These are phyloP conservation scores for Cheilosia urbana DNA, from an alignment of 2,888 invertebrate species.

Conservation along the genomic window DNA sequence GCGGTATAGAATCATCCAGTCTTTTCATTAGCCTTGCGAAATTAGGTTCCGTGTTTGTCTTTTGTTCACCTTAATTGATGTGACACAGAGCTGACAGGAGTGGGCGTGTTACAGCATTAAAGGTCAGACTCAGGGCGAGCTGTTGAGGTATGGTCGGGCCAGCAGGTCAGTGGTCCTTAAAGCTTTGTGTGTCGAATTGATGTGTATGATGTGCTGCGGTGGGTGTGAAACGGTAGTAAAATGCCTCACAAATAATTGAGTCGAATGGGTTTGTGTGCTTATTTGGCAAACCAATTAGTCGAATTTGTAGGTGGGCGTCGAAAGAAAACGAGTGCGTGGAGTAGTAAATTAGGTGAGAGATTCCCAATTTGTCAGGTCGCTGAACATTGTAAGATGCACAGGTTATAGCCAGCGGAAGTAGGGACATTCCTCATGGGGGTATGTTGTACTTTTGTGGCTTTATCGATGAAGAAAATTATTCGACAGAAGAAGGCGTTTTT, in stretches of 20 bases:
- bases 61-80: slow-evolving; percentile 66
- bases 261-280: background rate
- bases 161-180: slow-evolving; percentile 36
- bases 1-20: slow-evolving; percentile 26
- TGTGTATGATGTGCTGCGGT: slow-evolving; percentile 18
- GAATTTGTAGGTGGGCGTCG: background rate
- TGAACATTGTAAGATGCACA: too few species aligned
- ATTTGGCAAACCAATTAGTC: slow-evolving; percentile 7
- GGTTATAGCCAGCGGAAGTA: too few species aligned
- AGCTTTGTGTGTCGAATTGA: slow-evolving; percentile 3
- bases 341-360: too few species aligned
- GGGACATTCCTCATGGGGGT: too few species aligned
- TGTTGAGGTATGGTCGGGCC: background rate
- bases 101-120: slow-evolving; percentile 39
- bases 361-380: background rate
- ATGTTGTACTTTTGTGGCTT: too few species aligned
- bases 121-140: slow-evolving; percentile 34
- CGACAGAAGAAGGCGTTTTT: too few species aligned
- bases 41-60: slow-evolving; percentile 59
- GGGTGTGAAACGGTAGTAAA: slow-evolving; percentile 1
- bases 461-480: too few species aligned
- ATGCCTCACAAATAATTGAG: background rate
- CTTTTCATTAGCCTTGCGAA: slow-evolving; percentile 61
- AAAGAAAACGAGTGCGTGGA: background rate
- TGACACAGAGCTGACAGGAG: slow-evolving; percentile 53